Evolutionary conservation across 2,113 vertebrate species (phyloP).

Genomic region (Nerophis ophidion): DNA sequence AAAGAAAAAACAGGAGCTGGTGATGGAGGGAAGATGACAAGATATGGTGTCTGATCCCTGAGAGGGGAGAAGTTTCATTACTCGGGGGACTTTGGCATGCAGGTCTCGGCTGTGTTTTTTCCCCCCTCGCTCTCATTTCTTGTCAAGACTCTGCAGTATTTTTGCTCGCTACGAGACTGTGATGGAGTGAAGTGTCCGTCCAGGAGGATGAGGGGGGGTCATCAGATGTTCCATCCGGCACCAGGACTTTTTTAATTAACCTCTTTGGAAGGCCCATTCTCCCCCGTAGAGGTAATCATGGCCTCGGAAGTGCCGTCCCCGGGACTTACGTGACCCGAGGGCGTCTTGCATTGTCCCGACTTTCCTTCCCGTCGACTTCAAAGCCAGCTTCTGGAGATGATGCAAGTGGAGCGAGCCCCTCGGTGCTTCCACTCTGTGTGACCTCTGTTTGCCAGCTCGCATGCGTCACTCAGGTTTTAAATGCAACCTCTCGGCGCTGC

Average conservation of each 20-base stretch:
- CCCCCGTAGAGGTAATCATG: slow-evolving; percentile 44
- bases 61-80: slow-evolving; percentile 49
- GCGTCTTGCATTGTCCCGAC: slow-evolving; percentile 13
- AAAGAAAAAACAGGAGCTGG: slow-evolving; percentile 12
- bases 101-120: slow-evolving; percentile 19
- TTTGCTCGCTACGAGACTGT: slow-evolving; percentile 40
- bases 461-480: slow-evolving; percentile 15
- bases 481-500: background rate
- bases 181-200: slow-evolving; percentile 26
- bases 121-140: slow-evolving; percentile 5
- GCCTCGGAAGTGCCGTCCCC: slow-evolving; percentile 39
- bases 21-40: slow-evolving; percentile 38
- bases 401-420: background rate
- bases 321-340: slow-evolving; percentile 44
- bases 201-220: slow-evolving; percentile 44
- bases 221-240: slow-evolving; percentile 14
- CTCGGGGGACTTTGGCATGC: slow-evolving; percentile 35
- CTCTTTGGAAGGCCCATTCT: slow-evolving; percentile 48
- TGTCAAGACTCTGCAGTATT: slow-evolving; percentile 21
- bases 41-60: slow-evolving; percentile 39
- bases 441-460: slow-evolving; percentile 5
- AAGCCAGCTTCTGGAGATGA: background rate
- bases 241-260: slow-evolving; percentile 58
- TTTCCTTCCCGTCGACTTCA: slow-evolving; percentile 15
- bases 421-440: slow-evolving; percentile 10